Conservation (phyloP, 92 coral and sea anemone genomes). For the Bergia sp. region DNA sequence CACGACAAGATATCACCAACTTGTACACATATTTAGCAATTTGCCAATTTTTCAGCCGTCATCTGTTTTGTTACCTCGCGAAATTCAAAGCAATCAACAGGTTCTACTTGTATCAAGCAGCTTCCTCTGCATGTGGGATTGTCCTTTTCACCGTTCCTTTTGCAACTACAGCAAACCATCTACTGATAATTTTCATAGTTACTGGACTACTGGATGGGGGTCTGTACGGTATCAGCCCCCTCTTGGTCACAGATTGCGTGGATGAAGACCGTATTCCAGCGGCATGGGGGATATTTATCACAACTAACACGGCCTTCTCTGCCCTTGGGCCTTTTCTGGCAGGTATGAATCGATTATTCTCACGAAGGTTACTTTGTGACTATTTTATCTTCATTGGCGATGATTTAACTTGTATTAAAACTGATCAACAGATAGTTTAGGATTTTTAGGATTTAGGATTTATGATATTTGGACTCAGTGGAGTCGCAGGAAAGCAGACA, state of each 20-base stretch:
- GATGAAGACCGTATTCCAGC: slow-evolving; percentile 49
- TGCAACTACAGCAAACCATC: slow-evolving; percentile 41
- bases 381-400: not conserved
- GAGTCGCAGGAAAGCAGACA: too few species aligned
- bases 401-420: too few species aligned
- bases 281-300: slow-evolving; percentile 56
- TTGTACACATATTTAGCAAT: slow-evolving; percentile 23
- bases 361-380: not conserved
- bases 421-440: too few species aligned
- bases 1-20: slow-evolving; percentile 4
- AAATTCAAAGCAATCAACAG: slow-evolving; percentile 44
- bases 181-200: slow-evolving; percentile 42
- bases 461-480: too few species aligned
- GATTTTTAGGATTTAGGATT: too few species aligned
- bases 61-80: slow-evolving; percentile 7
- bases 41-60: slow-evolving; percentile 13
- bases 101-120: slow-evolving; percentile 57
- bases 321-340: slow-evolving; percentile 28
- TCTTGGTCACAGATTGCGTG: slow-evolving; percentile 55
- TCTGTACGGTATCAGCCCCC: slow-evolving; percentile 47
- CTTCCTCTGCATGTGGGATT: slow-evolving; percentile 57
- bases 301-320: not conserved
- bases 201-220: slow-evolving; percentile 69
- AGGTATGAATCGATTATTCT: not conserved
- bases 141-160: slow-evolving; percentile 38